Evolutionary conservation across 2,888 invertebrate species (phyloP).

Genomic region (Hipparchia semele): DNA sequence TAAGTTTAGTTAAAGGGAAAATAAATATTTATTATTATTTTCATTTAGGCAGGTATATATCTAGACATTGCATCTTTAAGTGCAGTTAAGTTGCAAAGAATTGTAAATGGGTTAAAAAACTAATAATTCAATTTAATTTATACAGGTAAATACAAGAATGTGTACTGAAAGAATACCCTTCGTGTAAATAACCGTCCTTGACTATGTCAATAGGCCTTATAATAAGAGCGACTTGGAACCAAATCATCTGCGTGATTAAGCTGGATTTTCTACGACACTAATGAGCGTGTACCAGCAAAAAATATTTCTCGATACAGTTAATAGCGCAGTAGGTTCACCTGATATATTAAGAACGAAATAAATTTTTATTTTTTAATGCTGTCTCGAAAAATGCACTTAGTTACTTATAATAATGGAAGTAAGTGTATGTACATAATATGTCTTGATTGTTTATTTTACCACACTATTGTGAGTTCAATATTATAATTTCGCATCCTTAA

Average conservation of each 20-base stretch:
- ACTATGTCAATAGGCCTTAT: conserved; percentile 48
- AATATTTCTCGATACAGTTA: conserved; percentile 62
- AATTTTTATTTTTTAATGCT: neutral
- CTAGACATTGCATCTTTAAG: too few relatives aligned
- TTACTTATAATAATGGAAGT: neutral
- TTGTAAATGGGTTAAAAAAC: conserved; percentile 10
- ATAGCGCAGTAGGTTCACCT: neutral
- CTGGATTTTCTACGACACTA: conserved; percentile 60
- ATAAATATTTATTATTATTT: too few relatives aligned
- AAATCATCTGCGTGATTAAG: conserved; percentile 61
- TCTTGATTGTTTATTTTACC: too few relatives aligned
- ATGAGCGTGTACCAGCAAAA: conserved; percentile 62
- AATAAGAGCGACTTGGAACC: conserved; percentile 51
- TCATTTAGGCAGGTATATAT: too few relatives aligned
- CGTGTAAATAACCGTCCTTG: conserved; percentile 60
- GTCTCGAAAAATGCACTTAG: neutral
- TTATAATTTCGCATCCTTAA: too few relatives aligned
- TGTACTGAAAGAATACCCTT: conserved; percentile 36
- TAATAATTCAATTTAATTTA: conserved; percentile 21
- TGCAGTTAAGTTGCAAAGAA: neutral
- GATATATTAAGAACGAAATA: conserved; percentile 3
- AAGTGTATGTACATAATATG: too few relatives aligned
- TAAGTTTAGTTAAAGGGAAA: too few relatives aligned
- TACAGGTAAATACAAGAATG: conserved; percentile 24
- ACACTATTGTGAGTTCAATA: too few relatives aligned